A percentile compares a stretch with the other conserved stretches of the same genome.
Conservation (phyloP, 2,113 vertebrate species). For the Suncus etruscus region DNA sequence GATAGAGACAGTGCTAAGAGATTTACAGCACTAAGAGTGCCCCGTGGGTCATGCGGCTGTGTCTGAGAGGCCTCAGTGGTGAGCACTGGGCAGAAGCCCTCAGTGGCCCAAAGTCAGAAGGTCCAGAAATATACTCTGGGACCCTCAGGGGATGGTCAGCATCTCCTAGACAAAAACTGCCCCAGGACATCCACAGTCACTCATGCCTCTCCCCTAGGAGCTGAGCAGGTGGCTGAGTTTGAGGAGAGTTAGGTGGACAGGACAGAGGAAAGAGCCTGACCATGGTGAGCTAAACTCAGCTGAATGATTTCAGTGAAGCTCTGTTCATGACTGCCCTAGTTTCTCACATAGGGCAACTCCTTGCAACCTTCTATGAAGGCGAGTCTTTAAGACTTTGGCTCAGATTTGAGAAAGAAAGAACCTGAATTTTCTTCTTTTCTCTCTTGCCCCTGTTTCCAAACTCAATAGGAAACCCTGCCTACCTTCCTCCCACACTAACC, state of each 20-base stretch:
- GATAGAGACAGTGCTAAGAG: neutral
- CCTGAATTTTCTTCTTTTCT: neutral
- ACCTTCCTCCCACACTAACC: too few relatives aligned
- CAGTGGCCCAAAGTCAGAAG: conserved; percentile 22
- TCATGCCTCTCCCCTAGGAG: too few relatives aligned
- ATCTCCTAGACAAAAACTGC: neutral
- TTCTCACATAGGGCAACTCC: neutral
- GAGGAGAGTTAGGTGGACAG: neutral
- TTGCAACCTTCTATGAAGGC: neutral
- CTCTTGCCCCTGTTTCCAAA: neutral
- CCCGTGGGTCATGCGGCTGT: conserved; percentile 12
- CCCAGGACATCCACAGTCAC: neutral
- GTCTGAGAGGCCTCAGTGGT: neutral
- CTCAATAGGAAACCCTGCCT: neutral
- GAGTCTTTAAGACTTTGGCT: conserved; percentile 36
- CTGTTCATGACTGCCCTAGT: neutral
- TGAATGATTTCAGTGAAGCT: neutral
- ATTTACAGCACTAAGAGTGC: neutral
- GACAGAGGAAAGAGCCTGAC: neutral
- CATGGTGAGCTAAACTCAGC: neutral
- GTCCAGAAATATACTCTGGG: conserved; percentile 1
- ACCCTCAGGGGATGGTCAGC: neutral
- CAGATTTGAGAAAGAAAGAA: conserved; percentile 1
- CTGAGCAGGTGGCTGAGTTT: neutral
- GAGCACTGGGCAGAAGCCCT: neutral